Percentiles rank a stretch among this genome's conserved stretches.
These are phyloP conservation scores for Drosophila rufa DNA, from an alignment of 1,140 invertebrate genomes.

Conservation along the genomic window DNA sequence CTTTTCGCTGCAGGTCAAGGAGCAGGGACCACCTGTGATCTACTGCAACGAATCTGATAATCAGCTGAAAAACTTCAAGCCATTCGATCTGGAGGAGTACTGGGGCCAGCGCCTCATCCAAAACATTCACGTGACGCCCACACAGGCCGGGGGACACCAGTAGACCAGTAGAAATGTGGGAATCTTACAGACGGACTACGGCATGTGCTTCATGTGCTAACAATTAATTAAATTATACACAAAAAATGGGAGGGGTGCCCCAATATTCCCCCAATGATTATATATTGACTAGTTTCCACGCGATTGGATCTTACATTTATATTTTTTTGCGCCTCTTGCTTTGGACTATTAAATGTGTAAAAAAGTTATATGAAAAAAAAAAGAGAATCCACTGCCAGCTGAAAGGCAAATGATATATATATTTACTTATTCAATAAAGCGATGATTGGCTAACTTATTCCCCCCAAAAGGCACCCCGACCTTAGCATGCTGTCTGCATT, in stretches of 20 bases:
- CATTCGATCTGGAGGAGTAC: constrained; percentile 83
- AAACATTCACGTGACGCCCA: constrained; percentile 79
- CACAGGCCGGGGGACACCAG: constrained; percentile 69
- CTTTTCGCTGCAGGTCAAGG: constrained; percentile 63
- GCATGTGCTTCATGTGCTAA: constrained; percentile 55
- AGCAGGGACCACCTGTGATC: constrained; percentile 73
- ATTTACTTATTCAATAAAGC: constrained; percentile 21
- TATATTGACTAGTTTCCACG: constrained; percentile 33
- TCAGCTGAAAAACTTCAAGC: constrained; percentile 83
- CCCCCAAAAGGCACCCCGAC: constrained; percentile 22
- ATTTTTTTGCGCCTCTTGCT: constrained; percentile 30
- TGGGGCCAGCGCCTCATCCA: constrained; percentile 83
- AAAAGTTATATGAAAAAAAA: constrained; percentile 43
- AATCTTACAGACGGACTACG: constrained; percentile 40
- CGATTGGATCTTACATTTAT: constrained; percentile 36
- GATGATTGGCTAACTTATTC: constrained; percentile 19
- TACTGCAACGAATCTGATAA: constrained; percentile 80
- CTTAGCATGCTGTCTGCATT: constrained; percentile 54
- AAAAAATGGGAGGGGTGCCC: constrained; percentile 28
- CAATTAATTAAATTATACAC: constrained; percentile 36
- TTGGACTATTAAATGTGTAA: constrained; percentile 30
- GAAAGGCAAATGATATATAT: constrained; percentile 51
- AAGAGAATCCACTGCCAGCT: constrained; percentile 67
- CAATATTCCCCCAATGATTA: constrained; percentile 10
- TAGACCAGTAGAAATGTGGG: constrained; percentile 62